These are phyloP conservation scores for Andrena marginata DNA, from an alignment of 2,888 invertebrate species.

Conservation along the genomic window DNA sequence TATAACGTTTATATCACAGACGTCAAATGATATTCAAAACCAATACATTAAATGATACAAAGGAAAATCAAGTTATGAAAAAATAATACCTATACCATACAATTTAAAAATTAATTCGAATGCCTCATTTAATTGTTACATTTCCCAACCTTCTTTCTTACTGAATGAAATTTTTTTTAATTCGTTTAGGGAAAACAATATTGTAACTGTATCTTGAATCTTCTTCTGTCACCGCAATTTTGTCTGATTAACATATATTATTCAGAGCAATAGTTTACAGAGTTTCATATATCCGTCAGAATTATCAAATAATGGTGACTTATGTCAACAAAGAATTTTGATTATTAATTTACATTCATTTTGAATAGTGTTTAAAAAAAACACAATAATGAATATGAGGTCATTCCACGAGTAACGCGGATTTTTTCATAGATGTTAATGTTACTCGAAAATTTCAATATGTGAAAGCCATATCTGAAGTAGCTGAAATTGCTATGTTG, in stretches of 20 bases:
- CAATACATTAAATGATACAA: conserved; percentile 12
- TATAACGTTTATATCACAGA: conserved; percentile 29
- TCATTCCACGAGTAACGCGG: neutral
- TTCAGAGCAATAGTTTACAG: neutral
- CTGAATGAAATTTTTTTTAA: neutral
- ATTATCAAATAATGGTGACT: too few species aligned
- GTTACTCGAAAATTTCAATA: neutral
- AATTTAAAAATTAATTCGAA: neutral
- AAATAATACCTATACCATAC: neutral
- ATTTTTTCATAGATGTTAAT: neutral
- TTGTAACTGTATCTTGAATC: neutral
- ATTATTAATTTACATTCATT: too few species aligned
- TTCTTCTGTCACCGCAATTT: neutral
- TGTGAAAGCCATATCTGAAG: neutral
- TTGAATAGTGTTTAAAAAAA: neutral
- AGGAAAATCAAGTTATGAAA: neutral
- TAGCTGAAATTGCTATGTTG: neutral
- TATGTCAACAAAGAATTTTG: too few species aligned
- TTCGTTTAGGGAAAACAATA: conserved; percentile 14
- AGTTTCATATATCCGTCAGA: neutral
- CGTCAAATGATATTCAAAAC: conserved; percentile 9
- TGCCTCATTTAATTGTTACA: neutral
- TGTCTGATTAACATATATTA: neutral
- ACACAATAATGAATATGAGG: too few species aligned
- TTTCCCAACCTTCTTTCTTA: too few species aligned